Evolutionary conservation across 2,113 vertebrate genomes (phyloP), one percentile per base, ranked within the genome.

Genomic region (Eleginops maclovinus): DNA sequence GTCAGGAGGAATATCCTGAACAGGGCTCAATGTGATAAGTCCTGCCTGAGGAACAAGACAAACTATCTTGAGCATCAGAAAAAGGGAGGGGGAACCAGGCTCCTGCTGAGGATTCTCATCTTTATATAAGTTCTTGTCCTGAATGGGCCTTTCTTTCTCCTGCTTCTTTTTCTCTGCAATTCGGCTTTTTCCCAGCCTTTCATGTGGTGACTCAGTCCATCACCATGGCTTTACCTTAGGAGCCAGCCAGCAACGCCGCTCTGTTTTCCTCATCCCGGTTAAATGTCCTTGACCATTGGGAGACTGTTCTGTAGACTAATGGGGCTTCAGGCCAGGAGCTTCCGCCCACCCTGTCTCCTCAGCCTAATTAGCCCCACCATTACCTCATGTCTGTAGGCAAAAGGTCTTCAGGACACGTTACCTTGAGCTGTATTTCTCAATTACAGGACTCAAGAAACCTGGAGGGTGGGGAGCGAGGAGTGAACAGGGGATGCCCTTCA

Each of bases 321-420:
- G 77, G 78, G 73, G 68, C 84, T 82, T 75, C 19, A 68, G 74
- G 79, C 60, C 67, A 56, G 75, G 67, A 74, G 59, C 79, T 86
- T 89, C 87, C 63, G 44, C 83, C 87, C 82, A 75, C 79, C 79
- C 69, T 80, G 82, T 87, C 81, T 84, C 68, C 80, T 88, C 72
- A 12, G 51, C 19, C 74, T 86, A 83, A 92, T 92, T 90, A 90
- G 76, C 70, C 50, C 75, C 72, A 70, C 51, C 79, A 92, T 93
- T 89, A 93, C 91, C 87, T 93, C 91, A 93, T 81, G 90, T 92
- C 91, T 92, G 83, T 72, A 83, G 87, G 80, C 82, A 77, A 62
- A n/a, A 89, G 82, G 83, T 84, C 86, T 80, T 66, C 53, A 15
- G 79, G 70, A 62, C 85, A 70, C 41, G 65, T 86, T 90, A 89